Evolutionary conservation across 2,797 vertebrate genomes (phyloP).

Genomic region (Valencia hispanica): DNA sequence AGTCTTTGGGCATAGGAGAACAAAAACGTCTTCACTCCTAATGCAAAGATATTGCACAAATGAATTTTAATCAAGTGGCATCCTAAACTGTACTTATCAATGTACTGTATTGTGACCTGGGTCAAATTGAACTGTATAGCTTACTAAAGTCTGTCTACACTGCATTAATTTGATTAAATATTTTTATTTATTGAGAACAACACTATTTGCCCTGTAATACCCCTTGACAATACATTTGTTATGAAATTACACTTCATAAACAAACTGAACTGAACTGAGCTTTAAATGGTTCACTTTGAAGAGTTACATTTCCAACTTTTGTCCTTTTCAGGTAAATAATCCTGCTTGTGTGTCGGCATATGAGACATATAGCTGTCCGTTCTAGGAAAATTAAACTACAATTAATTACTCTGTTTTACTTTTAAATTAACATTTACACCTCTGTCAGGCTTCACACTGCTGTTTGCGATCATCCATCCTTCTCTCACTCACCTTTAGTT

Average conservation of each 20-base stretch:
- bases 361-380: background rate
- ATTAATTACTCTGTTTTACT: background rate
- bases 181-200: background rate
- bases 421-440: background rate
- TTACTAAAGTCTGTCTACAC: background rate
- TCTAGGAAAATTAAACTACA: slow-evolving; percentile 4
- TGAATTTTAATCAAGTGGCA: background rate
- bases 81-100: background rate
- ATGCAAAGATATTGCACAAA: background rate
- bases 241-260: background rate
- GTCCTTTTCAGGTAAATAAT: background rate
- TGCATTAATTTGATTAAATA: background rate
- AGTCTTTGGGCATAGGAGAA: background rate
- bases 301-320: background rate
- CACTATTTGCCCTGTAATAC: background rate
- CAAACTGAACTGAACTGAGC: background rate
- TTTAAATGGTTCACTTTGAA: background rate
- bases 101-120: background rate
- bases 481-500: slow-evolving; percentile 20
- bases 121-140: background rate
- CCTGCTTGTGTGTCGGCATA: background rate
- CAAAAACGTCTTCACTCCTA: background rate
- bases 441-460: background rate
- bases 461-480: background rate
- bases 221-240: background rate